A percentile compares a stretch with the other conserved stretches of the same genome.
Evolutionary conservation across 2,797 vertebrate species (phyloP).

Genomic region (Gypaetus barbatus): DNA sequence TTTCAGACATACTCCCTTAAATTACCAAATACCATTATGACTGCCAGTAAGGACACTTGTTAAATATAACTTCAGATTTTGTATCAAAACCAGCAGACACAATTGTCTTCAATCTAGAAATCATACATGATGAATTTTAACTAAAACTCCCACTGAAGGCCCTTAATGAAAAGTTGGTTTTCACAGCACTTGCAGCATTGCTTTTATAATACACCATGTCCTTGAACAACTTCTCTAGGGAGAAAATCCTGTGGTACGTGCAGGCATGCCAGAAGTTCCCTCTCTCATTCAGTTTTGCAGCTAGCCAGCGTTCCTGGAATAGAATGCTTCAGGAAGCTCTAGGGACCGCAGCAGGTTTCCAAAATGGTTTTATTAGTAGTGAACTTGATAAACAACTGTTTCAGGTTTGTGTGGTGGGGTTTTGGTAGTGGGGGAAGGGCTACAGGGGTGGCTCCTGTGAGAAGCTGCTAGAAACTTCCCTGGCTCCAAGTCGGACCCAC

Average conservation of each 20-base stretch:
- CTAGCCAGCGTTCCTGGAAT: conserved; percentile 43
- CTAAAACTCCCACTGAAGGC: neutral
- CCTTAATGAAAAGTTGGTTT: conserved; percentile 42
- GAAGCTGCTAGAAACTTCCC: too few relatives aligned
- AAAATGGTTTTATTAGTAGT: conserved; percentile 42
- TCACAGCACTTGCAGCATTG: neutral
- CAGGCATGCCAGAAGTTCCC: conserved; percentile 17
- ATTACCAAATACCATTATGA: neutral
- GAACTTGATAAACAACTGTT: conserved; percentile 34
- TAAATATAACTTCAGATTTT: conserved; percentile 23
- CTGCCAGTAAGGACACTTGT: neutral
- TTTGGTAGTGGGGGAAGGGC: too few relatives aligned
- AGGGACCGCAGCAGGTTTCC: conserved; percentile 4
- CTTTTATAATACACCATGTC: conserved; percentile 47
- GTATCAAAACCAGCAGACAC: conserved; percentile 39
- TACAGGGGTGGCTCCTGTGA: too few relatives aligned
- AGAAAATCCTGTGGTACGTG: conserved; percentile 47
- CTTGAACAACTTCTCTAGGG: conserved; percentile 43
- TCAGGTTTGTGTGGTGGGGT: too few relatives aligned
- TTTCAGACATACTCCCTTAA: neutral
- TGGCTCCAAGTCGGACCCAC: too few relatives aligned
- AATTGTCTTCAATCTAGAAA: conserved; percentile 55
- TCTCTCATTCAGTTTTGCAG: conserved; percentile 37
- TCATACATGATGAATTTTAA: conserved; percentile 12
- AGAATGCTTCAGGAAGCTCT: conserved; percentile 12